These are phyloP conservation scores for Sphyrna mokarran DNA, from an alignment of 2,113 vertebrate genomes.

Conservation along the genomic window DNA sequence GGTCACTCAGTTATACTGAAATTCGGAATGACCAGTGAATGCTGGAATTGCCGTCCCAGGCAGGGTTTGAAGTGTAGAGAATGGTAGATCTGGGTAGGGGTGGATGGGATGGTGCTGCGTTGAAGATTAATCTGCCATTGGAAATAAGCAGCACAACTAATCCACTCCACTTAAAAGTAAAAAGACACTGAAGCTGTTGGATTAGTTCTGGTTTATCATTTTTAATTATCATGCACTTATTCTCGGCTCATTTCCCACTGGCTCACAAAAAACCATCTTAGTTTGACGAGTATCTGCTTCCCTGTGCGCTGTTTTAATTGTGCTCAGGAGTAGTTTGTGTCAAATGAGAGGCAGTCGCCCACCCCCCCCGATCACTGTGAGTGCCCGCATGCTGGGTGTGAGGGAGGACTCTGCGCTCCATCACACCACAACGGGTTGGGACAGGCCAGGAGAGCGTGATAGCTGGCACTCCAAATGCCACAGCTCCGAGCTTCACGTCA, in stretches of 20 bases:
- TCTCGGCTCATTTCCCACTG: slow-evolving; percentile 13
- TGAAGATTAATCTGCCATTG: neutral
- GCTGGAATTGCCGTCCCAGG: neutral
- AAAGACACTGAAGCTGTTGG: neutral
- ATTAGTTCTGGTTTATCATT: slow-evolving; percentile 33
- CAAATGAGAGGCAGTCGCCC: neutral
- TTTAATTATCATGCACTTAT: slow-evolving; percentile 29
- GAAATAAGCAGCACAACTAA: slow-evolving; percentile 7
- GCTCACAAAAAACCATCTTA: neutral
- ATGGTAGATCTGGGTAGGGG: neutral
- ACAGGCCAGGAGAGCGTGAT: neutral
- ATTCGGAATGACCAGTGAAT: neutral
- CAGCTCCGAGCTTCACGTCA: neutral
- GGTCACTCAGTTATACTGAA: neutral
- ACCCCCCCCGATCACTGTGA: neutral
- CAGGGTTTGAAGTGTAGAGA: neutral
- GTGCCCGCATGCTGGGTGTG: neutral
- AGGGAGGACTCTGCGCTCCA: neutral
- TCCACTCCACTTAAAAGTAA: slow-evolving; percentile 8
- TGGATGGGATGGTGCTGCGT: neutral
- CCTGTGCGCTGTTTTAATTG: neutral
- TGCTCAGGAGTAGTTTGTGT: neutral
- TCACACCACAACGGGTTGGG: neutral
- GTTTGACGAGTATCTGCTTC: neutral
- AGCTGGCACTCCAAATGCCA: neutral